A percentile compares a stretch with the other conserved stretches of the same genome.
Evolutionary conservation across 2,888 invertebrate species (phyloP).

Genomic region (Mellilla xanthometata): DNA sequence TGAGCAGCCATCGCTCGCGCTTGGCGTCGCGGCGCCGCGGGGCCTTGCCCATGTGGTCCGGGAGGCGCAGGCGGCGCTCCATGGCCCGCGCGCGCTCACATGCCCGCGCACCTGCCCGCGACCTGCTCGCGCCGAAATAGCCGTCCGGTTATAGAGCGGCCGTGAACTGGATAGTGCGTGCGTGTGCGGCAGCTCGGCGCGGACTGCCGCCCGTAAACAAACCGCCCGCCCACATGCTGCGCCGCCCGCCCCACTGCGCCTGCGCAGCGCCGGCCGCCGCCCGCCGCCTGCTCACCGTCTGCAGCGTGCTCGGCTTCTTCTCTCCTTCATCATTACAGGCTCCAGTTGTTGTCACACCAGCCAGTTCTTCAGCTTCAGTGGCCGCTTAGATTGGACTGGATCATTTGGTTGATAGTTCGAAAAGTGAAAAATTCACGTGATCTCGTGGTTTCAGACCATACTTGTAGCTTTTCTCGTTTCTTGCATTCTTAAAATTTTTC

Average conservation of each 20-base stretch:
- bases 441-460: too few relatives aligned
- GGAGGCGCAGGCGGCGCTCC: slow-evolving; percentile 69
- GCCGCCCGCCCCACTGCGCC: slow-evolving; percentile 33
- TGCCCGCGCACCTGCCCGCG: slow-evolving; percentile 69
- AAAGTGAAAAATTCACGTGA: too few relatives aligned
- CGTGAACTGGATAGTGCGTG: slow-evolving; percentile 73
- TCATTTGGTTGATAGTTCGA: too few relatives aligned
- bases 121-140: slow-evolving; percentile 77
- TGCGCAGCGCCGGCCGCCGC: slow-evolving; percentile 26
- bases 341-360: too few relatives aligned
- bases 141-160: slow-evolving; percentile 74
- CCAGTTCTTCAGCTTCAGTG: too few relatives aligned
- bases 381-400: too few relatives aligned
- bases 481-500: too few relatives aligned
- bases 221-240: slow-evolving; percentile 49
- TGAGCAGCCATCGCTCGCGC: slow-evolving; percentile 93
- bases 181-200: slow-evolving; percentile 48
- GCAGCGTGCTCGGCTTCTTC: background rate
- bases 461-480: too few relatives aligned
- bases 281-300: slow-evolving; percentile 26
- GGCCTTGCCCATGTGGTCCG: slow-evolving; percentile 82
- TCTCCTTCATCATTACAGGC: too few relatives aligned
- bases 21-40: slow-evolving; percentile 82
- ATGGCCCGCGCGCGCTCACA: slow-evolving; percentile 56
- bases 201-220: slow-evolving; percentile 55